Percentiles rank a stretch among this genome's conserved stretches.
phyloP scores from a whole-genome alignment of 2,888 invertebrate species.

The Rugalucina vietnamica region DNA sequence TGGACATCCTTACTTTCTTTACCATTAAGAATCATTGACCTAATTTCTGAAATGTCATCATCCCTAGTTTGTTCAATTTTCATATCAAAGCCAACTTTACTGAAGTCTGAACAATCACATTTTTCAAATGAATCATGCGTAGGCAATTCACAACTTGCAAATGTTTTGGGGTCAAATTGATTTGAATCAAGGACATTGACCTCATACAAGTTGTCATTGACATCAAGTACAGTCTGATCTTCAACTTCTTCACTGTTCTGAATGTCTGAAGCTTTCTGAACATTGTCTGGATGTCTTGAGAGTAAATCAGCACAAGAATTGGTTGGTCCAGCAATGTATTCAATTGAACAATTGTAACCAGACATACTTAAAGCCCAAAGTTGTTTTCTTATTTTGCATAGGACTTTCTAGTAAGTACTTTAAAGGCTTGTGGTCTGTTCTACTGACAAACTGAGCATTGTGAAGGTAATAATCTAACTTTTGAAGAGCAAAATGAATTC shows the following conservation, averaged over 20 bases:
- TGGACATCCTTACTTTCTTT: not conserved
- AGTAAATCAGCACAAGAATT: slow-evolving; percentile 37
- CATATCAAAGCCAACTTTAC: slow-evolving; percentile 14
- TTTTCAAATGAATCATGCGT: not conserved
- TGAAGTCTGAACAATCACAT: slow-evolving; percentile 20
- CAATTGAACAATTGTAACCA: slow-evolving; percentile 40
- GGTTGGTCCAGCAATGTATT: slow-evolving; percentile 41
- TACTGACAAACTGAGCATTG: slow-evolving; percentile 4
- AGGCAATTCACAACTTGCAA: slow-evolving; percentile 5
- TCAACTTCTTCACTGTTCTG: not conserved
- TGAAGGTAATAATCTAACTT: slow-evolving; percentile 26
- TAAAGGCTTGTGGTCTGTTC: slow-evolving; percentile 42
- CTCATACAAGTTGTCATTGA: slow-evolving; percentile 43
- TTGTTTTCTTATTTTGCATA: slow-evolving; percentile 49
- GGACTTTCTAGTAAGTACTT: slow-evolving; percentile 47
- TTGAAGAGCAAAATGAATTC: slow-evolving; percentile 19
- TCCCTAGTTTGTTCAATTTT: slow-evolving; percentile 24
- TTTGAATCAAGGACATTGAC: slow-evolving; percentile 43
- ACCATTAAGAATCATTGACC: slow-evolving; percentile 6
- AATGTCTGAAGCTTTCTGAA: not conserved
- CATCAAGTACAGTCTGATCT: slow-evolving; percentile 20
- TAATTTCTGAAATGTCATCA: slow-evolving; percentile 16
- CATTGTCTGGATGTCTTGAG: slow-evolving; percentile 24
- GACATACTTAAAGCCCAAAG: slow-evolving; percentile 47
- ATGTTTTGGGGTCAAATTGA: slow-evolving; percentile 41